A percentile compares a stretch with the other conserved stretches of the same genome.
These are phyloP conservation scores for Haplochromis burtoni DNA, from an alignment of 2,113 vertebrate species.

Conservation along the genomic window DNA sequence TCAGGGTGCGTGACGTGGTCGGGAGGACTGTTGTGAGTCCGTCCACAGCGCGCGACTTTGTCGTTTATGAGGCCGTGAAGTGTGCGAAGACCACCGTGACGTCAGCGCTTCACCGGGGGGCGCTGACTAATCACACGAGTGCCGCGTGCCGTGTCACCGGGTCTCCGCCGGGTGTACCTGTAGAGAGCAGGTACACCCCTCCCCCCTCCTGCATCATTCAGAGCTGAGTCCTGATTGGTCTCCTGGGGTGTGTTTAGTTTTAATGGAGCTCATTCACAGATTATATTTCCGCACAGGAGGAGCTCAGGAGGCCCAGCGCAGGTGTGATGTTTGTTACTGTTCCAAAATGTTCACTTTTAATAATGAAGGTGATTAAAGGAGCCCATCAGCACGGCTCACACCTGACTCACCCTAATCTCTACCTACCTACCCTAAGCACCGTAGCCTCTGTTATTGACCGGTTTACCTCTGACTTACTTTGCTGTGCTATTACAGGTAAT, in stretches of 20 bases:
- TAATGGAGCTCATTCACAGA: neutral
- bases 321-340: neutral
- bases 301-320: neutral
- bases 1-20: neutral
- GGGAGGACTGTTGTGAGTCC: neutral
- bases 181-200: neutral
- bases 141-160: neutral
- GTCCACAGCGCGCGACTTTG: neutral
- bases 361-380: accelerated
- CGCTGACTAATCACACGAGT: neutral
- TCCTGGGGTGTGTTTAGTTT: neutral
- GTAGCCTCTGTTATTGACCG: neutral
- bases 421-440: neutral
- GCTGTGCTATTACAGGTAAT: accelerated
- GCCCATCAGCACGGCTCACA: accelerated
- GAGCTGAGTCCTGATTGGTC: neutral
- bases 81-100: neutral
- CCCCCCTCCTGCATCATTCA: neutral
- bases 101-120: neutral
- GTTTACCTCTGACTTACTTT: neutral
- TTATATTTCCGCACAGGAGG: neutral
- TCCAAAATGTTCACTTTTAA: accelerated
- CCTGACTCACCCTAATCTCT: neutral
- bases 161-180: neutral
- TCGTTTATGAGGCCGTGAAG: neutral